Conservation (phyloP, 2,797 vertebrate genomes). For the Alfaro cultratus region DNA sequence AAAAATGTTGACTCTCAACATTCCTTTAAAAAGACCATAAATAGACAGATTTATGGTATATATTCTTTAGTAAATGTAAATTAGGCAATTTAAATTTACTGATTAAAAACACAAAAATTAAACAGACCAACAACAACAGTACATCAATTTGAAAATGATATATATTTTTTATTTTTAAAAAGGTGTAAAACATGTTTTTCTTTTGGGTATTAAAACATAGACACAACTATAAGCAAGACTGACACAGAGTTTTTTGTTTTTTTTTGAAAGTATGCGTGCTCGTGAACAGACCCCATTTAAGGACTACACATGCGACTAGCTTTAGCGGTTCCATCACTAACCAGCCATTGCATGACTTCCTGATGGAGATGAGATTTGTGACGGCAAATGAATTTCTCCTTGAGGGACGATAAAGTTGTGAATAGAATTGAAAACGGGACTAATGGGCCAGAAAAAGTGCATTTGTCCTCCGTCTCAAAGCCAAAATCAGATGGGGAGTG, state of each 20-base stretch:
- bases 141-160: not conserved
- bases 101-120: not conserved
- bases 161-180: not conserved
- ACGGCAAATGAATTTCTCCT: conserved; percentile 75
- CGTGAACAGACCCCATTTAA: conserved; percentile 55
- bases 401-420: conserved; percentile 77
- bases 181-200: not conserved
- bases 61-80: too few species aligned
- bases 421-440: conserved; percentile 72
- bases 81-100: not conserved
- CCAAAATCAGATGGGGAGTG: conserved; percentile 46
- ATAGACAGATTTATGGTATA: too few species aligned
- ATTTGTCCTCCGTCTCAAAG: conserved; percentile 67
- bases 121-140: not conserved
- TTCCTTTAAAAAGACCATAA: not conserved
- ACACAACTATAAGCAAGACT: not conserved
- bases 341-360: conserved; percentile 67
- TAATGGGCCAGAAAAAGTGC: conserved; percentile 75
- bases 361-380: conserved; percentile 77
- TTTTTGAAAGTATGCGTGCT: conserved; percentile 23
- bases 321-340: conserved; percentile 64
- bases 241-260: not conserved
- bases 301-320: conserved; percentile 35
- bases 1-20: not conserved
- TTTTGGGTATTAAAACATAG: conserved; percentile 1